Base-by-base conservation (phyloP, 2,113 vertebrate genomes). In the Semnornis frantzii region DNA sequence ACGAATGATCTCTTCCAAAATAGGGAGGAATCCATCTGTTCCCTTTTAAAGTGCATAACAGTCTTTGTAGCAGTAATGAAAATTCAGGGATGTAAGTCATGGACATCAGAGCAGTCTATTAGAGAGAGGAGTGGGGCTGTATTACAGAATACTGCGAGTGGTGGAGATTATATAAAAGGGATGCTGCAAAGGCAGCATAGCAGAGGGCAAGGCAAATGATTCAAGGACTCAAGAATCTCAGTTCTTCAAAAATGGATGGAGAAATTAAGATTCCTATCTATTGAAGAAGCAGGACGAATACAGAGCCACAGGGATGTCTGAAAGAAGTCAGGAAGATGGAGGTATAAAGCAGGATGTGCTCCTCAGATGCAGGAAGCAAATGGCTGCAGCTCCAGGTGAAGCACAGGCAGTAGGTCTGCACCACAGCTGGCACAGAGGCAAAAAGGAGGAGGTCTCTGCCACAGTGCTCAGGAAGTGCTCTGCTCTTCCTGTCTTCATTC, bases 61-160 rank as follows among this genome's bases (percentile, higher is more conserved):
- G 85, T 95, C 95, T 95, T 97, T 90, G 94, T 87, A 88, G 70
- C 77, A 88, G 93, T 96, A 96, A 94, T 95, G 96, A 96, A 96
- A 95, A 97, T 96, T 95, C 91, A 94, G 90, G 92, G 80, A 95
- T 96, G 93, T 91, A 96, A 97, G 94, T 97, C 95, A 96, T 95
- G 93, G 95, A 94, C 93, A 97, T 94, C 92, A 96, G 75, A 95
- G 94, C 82, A 92, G 82, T 88, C 93, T 95, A 90, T 96, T 91
- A 95, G 91, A 87, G 87, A 87, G 85, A 88, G 48, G 69, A 94
- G 85, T 86, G 77, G 70, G 94, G 87, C 87, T 94, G 88, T 73
- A 85, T 86, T 94, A 95, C 71, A 78, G 91, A 90, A 96, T 94
- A 88, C 82, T 73, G 92, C 2, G 70, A 95, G 90, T 80, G 84